Percentiles rank a stretch among this genome's conserved stretches.
phyloP scores from a whole-genome alignment of 2,797 vertebrate species.

The Typhlichthys subterraneus region DNA sequence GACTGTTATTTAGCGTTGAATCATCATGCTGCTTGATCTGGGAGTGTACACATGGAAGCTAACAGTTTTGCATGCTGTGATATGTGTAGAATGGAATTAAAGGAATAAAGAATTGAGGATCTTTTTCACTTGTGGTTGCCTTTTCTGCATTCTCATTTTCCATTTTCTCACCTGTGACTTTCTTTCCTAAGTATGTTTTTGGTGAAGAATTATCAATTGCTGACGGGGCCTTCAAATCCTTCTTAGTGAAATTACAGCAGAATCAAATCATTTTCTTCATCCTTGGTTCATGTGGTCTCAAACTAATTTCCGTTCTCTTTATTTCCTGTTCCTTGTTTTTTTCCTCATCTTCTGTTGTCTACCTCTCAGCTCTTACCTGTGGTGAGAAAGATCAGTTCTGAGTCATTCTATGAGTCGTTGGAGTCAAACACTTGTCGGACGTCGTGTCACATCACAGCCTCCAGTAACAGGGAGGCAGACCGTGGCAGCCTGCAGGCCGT shows the following conservation, averaged over 20 bases:
- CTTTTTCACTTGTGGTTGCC: slow-evolving; percentile 11
- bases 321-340: slow-evolving; percentile 30
- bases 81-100: no score
- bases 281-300: slow-evolving; percentile 31
- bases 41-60: not conserved
- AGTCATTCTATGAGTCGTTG: slow-evolving; percentile 93
- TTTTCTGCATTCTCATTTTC: slow-evolving; percentile 2
- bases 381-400: slow-evolving; percentile 88
- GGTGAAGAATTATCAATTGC: no score
- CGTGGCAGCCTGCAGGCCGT: slow-evolving; percentile 86
- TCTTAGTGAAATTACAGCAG: slow-evolving; percentile 7
- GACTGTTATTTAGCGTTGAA: no score
- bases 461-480: slow-evolving; percentile 87
- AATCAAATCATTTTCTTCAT: slow-evolving; percentile 26
- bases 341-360: slow-evolving; percentile 63
- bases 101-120: not conserved
- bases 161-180: slow-evolving; percentile 16
- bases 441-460: slow-evolving; percentile 90
- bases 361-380: slow-evolving; percentile 88
- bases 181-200: not conserved
- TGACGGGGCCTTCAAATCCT: slow-evolving; percentile 8
- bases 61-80: not conserved
- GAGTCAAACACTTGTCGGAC: slow-evolving; percentile 92
- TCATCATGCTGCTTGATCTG: no score
- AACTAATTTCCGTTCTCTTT: slow-evolving; percentile 37